Base-by-base conservation (phyloP, 2,797 vertebrate species). In the Mycteria americana region DNA sequence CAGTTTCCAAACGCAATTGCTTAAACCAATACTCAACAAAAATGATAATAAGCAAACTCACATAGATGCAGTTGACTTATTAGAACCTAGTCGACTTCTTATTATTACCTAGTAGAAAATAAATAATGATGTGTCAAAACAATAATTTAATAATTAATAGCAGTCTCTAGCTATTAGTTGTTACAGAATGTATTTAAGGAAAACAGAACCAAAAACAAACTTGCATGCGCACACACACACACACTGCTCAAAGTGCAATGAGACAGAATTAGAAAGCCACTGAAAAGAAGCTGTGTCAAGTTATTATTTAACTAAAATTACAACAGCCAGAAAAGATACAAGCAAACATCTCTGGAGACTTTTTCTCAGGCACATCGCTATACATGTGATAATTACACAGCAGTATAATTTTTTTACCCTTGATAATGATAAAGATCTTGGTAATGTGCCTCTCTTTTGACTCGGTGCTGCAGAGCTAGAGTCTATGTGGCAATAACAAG, bases 181-280 rank as follows among this genome's bases (percentile, higher is more conserved):
- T 78, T 88, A 64, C 13, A 84, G 46, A 81, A 73, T 2, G 16
- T n/a, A 84, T 75, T 82, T 88, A 87, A 84, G 51, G 62, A 69
- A 91, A 85, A 93, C 18, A 59, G 78, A 90, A 70, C 33, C 35
- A 73, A 95, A 94, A 41, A 11, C 86, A 92, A 92, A 63, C 69
- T 89, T 60, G 28, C 31, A 50, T 45, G 33, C 7, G 1, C 23
- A 18, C 57, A 33, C 56, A 60, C 73, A 67, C 45, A 81, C 30
- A 85, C 51, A 88, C 76, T 81, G 64, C 53, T 90, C 80, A 31
- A 91, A 67, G 83, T 91, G 48, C 84, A 85, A 46, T 25, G 41
- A 92, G 59, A 91, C 68, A 70, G 68, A 88, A 87, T 48, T 53
- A 79, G 54, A 87, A 89, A 92, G 63, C n/a, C 27, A 41, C n/a